Evolutionary conservation across 2,888 invertebrate genomes (phyloP).

Genomic region (Lomographa bimaculata): DNA sequence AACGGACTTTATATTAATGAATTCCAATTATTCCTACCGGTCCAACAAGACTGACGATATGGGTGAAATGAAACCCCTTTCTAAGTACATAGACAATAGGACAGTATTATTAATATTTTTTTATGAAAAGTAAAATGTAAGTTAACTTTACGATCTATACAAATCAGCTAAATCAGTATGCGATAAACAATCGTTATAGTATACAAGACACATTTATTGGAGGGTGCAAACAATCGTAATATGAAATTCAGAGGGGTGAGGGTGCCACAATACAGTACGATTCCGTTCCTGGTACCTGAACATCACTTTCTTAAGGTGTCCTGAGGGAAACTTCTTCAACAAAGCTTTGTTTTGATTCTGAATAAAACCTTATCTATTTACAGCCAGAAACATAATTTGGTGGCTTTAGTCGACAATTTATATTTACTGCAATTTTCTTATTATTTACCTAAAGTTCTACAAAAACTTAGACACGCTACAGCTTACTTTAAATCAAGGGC

Average conservation of each 20-base stretch:
- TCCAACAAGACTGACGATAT: too few species aligned
- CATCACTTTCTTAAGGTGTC: slow-evolving; percentile 44
- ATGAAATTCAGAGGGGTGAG: slow-evolving; percentile 56
- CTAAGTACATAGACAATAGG: too few species aligned
- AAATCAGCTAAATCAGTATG: slow-evolving; percentile 21
- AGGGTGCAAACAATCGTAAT: slow-evolving; percentile 47
- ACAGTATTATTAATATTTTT: too few species aligned
- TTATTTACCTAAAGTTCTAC: too few species aligned
- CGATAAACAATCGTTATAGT: slow-evolving; percentile 23
- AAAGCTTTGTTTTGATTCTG: slow-evolving; percentile 9
- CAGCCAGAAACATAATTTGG: neutral
- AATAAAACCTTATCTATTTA: slow-evolving; percentile 4
- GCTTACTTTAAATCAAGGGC: too few species aligned
- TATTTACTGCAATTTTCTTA: too few species aligned
- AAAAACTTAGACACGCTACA: too few species aligned
- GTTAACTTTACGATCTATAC: slow-evolving; percentile 21
- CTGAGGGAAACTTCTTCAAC: slow-evolving; percentile 23
- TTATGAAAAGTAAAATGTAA: slow-evolving; percentile 26
- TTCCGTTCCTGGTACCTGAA: slow-evolving; percentile 60
- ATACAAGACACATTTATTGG: slow-evolving; percentile 39
- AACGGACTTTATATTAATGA: too few species aligned
- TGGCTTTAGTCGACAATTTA: too few species aligned
- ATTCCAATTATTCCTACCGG: too few species aligned
- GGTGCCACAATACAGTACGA: slow-evolving; percentile 59
- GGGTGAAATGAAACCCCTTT: too few species aligned